Evolutionary conservation across 2,797 vertebrate genomes (phyloP).

Genomic region (Eleutherodactylus coqui): DNA sequence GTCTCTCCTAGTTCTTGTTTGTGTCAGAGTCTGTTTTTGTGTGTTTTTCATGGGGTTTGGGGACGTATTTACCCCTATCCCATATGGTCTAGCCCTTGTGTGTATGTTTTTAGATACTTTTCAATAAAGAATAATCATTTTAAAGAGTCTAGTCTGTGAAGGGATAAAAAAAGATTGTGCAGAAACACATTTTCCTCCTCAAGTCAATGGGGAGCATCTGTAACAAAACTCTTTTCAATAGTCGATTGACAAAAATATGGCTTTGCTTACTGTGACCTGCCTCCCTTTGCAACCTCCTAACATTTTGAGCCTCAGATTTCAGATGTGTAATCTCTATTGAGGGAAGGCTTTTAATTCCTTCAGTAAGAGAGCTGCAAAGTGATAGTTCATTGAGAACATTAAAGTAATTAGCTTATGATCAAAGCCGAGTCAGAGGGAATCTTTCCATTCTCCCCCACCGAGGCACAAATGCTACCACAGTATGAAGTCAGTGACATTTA

Average conservation of each 20-base stretch:
- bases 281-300: constrained; percentile 11
- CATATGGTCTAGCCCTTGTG: too few species aligned
- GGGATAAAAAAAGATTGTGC: not conserved
- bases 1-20: too few species aligned
- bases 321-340: not conserved
- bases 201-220: constrained; percentile 4
- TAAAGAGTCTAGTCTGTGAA: too few species aligned
- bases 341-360: constrained; percentile 45
- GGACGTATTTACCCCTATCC: too few species aligned
- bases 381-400: constrained; percentile 65
- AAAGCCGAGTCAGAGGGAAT: constrained; percentile 58
- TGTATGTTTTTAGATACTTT: too few species aligned
- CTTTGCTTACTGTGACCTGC: not conserved
- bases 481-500: constrained; percentile 31
- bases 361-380: constrained; percentile 51
- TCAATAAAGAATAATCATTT: too few species aligned
- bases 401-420: constrained; percentile 66
- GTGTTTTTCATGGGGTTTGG: too few species aligned
- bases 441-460: constrained; percentile 49
- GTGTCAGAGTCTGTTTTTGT: too few species aligned
- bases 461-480: constrained; percentile 62
- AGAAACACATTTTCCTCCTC: not conserved
- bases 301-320: constrained; percentile 33
- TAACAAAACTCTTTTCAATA: constrained; percentile 5
- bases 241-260: not conserved